These are phyloP conservation scores for Heliopora coerulea DNA, from an alignment of 92 coral and sea anemone genomes.

Conservation along the genomic window DNA sequence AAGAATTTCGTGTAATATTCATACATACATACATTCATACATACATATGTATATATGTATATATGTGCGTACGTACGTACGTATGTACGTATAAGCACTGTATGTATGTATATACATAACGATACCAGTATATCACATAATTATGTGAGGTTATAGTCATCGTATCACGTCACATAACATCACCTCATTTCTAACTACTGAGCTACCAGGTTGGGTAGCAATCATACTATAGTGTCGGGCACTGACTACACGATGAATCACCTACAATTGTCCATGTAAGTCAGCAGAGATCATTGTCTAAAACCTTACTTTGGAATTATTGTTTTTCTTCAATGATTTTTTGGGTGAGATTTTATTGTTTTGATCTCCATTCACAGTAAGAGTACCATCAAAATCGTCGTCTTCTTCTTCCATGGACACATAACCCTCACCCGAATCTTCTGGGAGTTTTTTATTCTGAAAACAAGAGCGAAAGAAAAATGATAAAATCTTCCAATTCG, in stretches of 20 bases:
- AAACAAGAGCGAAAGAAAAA: background rate
- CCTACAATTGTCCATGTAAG: background rate
- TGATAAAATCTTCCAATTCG: background rate
- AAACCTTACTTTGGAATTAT: conserved; percentile 63
- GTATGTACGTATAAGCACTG: no score
- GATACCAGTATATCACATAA: no score
- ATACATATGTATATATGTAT: no score
- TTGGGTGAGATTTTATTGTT: conserved; percentile 62
- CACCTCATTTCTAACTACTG: no score
- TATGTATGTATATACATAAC: no score
- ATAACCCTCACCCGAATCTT: conserved; percentile 75
- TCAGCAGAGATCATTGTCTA: conserved; percentile 25
- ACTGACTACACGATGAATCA: background rate
- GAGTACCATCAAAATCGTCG: conserved; percentile 64
- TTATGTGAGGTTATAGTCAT: no score
- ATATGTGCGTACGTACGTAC: no score
- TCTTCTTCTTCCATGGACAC: conserved; percentile 89
- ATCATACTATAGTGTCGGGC: no score
- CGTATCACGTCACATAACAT: no score
- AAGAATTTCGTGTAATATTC: no score
- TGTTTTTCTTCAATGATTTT: conserved; percentile 20
- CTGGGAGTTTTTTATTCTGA: conserved; percentile 84
- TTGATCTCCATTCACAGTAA: conserved; percentile 64
- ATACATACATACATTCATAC: no score
- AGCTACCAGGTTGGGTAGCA: no score